These are phyloP conservation scores for Parnassius mnemosyne DNA, from an alignment of 2,888 invertebrate species.

Conservation along the genomic window DNA sequence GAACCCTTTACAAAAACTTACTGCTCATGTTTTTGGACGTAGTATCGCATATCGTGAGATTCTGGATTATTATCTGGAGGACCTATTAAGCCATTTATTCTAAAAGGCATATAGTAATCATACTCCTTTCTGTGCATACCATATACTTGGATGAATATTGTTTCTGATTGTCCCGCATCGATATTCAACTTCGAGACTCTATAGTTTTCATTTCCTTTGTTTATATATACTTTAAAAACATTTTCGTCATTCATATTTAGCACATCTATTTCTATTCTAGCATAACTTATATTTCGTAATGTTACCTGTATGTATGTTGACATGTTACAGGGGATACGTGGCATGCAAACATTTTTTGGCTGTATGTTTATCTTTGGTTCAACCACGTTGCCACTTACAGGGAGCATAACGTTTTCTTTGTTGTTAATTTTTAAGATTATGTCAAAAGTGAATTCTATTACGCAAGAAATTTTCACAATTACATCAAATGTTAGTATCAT, in stretches of 20 bases:
- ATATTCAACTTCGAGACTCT: conserved; percentile 52
- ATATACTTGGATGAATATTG: conserved; percentile 60
- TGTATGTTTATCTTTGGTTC: conserved; percentile 73
- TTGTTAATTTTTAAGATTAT: conserved; percentile 66
- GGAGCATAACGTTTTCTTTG: conserved; percentile 63
- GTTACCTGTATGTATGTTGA: conserved; percentile 62
- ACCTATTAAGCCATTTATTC: conserved; percentile 80
- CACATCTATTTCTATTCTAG: conserved; percentile 53
- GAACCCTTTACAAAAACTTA: conserved; percentile 37
- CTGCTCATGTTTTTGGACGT: conserved; percentile 57
- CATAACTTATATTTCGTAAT: conserved; percentile 57
- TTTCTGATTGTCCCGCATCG: conserved; percentile 61
- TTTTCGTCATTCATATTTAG: conserved; percentile 61
- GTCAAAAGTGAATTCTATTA: conserved; percentile 64
- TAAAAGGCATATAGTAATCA: conserved; percentile 80
- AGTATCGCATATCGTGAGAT: conserved; percentile 60
- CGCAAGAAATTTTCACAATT: conserved; percentile 61
- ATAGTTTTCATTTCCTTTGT: conserved; percentile 60
- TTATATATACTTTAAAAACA: conserved; percentile 58
- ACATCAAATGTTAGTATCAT: conserved; percentile 70
- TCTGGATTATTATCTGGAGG: conserved; percentile 61
- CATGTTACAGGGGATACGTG: conserved; percentile 69
- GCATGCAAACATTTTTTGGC: conserved; percentile 73
- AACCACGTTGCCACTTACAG: conserved; percentile 68
- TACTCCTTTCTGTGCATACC: conserved; percentile 71